Base-by-base conservation (phyloP, 2,888 invertebrate species). In the Aleiodes alternator region DNA sequence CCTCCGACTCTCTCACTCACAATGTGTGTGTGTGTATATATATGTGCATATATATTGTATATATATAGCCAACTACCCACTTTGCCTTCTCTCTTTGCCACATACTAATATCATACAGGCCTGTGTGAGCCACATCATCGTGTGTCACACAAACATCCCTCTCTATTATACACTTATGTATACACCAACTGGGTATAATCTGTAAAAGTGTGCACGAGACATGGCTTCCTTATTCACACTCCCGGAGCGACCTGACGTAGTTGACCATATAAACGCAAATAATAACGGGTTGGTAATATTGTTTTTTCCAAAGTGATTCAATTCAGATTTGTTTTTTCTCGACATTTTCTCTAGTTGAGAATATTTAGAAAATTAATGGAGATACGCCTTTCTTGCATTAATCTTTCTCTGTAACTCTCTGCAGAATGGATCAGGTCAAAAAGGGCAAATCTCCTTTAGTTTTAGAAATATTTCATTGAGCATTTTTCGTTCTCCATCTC, bases 201-300 rank as follows among this genome's bases (percentile, higher is more conserved):
- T 34, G 50, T 50, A 55, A 50, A 51, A 53, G 55, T 66, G 72
- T 55, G 72, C 48, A 34, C 23, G 51, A 16, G 43, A 64, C 55
- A 43, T 43, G 43, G 43, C 38, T 66, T 64, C 56, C 64, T 72
- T 72, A 72, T 72, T 72, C 72, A 72, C 72, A 72, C 72, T 66
- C 64, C 64, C 72, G 31, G 9, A 34, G 34, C 23, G 34, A 59
- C 53, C 57, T 34, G 64, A 34, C 61, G 38, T 50, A 48, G 66
- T 64, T 66, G 55, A 53, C 61, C 50, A 38, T 64, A 48, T 64
- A 64, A 66, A 64, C 59, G 72, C 64, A 23, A 51, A 48, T 12
- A 55, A 72, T 72, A 72, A 53, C 61, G 72, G 72, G 72, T 72
- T 31, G 43, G 16, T 38, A 9, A 48, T 43, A 11, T 43, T 64